Percentiles rank a stretch among this genome's conserved stretches.
phyloP scores from a whole-genome alignment of 1,140 invertebrate species.

The Oreohelix idahoensis region DNA sequence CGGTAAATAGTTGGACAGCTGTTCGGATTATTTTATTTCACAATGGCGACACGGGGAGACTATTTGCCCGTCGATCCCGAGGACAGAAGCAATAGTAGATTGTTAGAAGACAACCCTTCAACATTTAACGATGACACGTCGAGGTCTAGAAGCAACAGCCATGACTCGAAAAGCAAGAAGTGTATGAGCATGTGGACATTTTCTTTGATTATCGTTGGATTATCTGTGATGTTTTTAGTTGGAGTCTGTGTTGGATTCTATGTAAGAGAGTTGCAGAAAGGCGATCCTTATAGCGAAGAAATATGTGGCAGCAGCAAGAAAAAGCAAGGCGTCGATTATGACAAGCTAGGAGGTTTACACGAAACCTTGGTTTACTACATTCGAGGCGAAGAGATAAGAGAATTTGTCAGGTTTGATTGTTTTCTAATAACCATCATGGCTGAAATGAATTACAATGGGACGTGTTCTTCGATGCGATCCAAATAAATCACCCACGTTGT shows the following conservation, averaged over 20 bases:
- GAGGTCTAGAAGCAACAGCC: neutral
- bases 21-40: neutral
- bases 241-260: slow-evolving; percentile 37
- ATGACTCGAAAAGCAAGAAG: neutral
- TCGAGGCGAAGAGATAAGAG: slow-evolving; percentile 18
- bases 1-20: too few species aligned
- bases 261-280: slow-evolving; percentile 26
- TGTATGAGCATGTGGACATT: slow-evolving; percentile 23
- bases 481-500: too few species aligned
- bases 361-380: slow-evolving; percentile 32
- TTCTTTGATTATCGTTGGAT: slow-evolving; percentile 27
- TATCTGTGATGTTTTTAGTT: slow-evolving; percentile 24
- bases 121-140: neutral
- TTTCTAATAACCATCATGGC: too few species aligned
- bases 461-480: too few species aligned
- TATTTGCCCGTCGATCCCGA: neutral
- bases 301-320: neutral
- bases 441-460: too few species aligned
- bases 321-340: neutral
- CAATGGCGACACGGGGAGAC: neutral
- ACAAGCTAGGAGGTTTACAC: slow-evolving; percentile 3
- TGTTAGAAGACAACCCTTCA: neutral
- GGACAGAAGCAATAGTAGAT: neutral
- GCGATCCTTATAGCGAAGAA: neutral
- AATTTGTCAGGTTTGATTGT: slow-evolving; percentile 29